Conservation (phyloP, 1,140 invertebrate genomes). For the Lucilia cuprina region DNA sequence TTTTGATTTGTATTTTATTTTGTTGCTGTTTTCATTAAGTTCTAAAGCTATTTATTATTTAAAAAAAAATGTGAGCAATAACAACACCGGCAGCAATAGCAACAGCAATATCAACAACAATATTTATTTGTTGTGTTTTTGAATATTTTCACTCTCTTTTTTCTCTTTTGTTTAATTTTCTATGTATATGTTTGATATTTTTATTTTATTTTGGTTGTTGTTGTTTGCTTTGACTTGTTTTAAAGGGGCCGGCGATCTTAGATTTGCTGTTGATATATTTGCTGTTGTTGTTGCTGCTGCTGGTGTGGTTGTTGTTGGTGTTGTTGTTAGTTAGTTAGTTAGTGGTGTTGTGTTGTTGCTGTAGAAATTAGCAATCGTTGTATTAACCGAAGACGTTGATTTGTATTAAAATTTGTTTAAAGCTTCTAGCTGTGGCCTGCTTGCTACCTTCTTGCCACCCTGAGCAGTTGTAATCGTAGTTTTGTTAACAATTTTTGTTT, state of each 20-base stretch:
- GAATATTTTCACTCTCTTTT: not conserved
- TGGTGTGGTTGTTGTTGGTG: not conserved
- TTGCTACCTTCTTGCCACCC: not conserved
- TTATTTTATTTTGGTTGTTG: too few relatives aligned
- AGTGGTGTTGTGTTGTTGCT: not conserved
- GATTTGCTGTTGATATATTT: not conserved
- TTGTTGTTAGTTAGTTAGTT: not conserved
- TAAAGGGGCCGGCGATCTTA: not conserved
- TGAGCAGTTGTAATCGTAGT: slow-evolving; percentile 7
- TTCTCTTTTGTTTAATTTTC: not conserved
- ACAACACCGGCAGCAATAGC: not conserved
- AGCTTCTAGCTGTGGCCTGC: not conserved
- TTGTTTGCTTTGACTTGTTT: not conserved
- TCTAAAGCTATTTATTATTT: not conserved
- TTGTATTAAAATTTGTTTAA: not conserved
- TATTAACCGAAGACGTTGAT: not conserved
- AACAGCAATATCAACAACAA: slow-evolving; percentile 7
- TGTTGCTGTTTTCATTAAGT: not conserved
- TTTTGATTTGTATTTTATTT: not conserved
- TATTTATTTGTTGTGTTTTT: not conserved
- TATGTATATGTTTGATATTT: not conserved
- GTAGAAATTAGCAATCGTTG: not conserved
- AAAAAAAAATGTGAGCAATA: too few relatives aligned
- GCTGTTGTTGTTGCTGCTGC: not conserved
- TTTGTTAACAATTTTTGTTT: not conserved